Evolutionary conservation across 1,140 invertebrate species (phyloP), one percentile per base, ranked within the genome.

Genomic region (Drosophila littoralis): DNA sequence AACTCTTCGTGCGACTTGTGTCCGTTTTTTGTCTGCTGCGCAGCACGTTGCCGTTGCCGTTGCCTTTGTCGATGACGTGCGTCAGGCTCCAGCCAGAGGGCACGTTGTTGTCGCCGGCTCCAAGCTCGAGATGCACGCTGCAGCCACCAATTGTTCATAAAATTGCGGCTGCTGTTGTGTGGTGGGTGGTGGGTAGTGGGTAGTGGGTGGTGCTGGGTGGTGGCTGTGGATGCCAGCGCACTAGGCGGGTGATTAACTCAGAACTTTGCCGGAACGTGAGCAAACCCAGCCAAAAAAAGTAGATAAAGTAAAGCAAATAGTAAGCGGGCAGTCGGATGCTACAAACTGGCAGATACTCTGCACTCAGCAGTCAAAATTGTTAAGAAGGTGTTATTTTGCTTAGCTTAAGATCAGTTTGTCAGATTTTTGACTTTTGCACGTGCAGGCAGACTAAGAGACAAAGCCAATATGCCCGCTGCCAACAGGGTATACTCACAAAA

Each of bases 1-100:
- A 89, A 89, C 84, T 90, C 85, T 89, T 89, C 80, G 75, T 76
- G 81, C 67, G 67, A 77, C 77, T 80, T 77, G 82, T 89, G 83
- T 89, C 79, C 84, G 80, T 89, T 88, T 88, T 86, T 77, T 83
- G 71, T 74, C n/a, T 55, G 38, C 32, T 33, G 28, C 42, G 48
- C 28, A 13, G 10, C 48, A n/a, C 40, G 40, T 32, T 33, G 22
- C 48, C 40, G 22, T 52, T 42, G 35, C n/a, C 10, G n/a, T 28
- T 28, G 22, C 22, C 22, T 28, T 65, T 64, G 59, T 36, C 59
- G 52, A 70, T 63, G 72, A 75, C 66, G 65, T 69, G 71, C 65
- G 40, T 61, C 71, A 43, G 35, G 15, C 70, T 40, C 13, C 42
- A 45, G 38, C 40, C 64, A 46, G 9, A 15, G 43, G 43, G 43